These are phyloP conservation scores for Micromesistius poutassou DNA, from an alignment of 2,797 vertebrate species.

Conservation along the genomic window DNA sequence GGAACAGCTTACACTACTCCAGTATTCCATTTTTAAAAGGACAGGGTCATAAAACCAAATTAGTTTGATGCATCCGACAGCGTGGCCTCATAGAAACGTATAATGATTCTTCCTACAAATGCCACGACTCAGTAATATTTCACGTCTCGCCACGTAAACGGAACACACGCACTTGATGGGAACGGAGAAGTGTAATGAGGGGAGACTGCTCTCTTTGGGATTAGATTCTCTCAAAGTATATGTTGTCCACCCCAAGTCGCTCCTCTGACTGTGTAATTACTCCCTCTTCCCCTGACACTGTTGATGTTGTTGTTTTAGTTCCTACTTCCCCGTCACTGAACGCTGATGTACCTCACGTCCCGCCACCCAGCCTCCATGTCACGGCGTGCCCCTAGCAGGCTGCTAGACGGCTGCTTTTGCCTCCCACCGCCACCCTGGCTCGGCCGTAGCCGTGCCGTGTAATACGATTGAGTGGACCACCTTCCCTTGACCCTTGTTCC, in stretches of 20 bases:
- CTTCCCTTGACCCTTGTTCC: not conserved
- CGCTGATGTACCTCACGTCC: not conserved
- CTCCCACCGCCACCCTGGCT: not conserved
- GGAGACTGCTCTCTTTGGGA: not conserved
- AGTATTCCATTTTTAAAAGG: not conserved
- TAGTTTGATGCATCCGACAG: not conserved
- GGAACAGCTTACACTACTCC: not conserved
- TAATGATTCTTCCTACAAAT: not conserved
- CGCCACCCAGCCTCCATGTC: not conserved
- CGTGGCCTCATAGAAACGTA: not conserved
- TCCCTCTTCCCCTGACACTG: not conserved
- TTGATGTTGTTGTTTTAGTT: not conserved
- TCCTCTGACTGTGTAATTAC: not conserved
- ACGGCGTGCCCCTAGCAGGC: not conserved
- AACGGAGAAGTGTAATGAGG: not conserved
- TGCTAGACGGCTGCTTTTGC: not conserved
- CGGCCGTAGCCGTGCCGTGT: not conserved
- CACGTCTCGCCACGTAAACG: not conserved
- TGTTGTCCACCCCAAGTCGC: not conserved
- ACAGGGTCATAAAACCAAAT: not conserved
- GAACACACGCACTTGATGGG: not conserved
- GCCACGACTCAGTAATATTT: not conserved
- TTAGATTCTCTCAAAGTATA: not conserved
- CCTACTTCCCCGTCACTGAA: not conserved
- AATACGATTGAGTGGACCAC: not conserved